Base-by-base conservation (phyloP, 2,113 vertebrate genomes). In the Thryonomys swinderianus region DNA sequence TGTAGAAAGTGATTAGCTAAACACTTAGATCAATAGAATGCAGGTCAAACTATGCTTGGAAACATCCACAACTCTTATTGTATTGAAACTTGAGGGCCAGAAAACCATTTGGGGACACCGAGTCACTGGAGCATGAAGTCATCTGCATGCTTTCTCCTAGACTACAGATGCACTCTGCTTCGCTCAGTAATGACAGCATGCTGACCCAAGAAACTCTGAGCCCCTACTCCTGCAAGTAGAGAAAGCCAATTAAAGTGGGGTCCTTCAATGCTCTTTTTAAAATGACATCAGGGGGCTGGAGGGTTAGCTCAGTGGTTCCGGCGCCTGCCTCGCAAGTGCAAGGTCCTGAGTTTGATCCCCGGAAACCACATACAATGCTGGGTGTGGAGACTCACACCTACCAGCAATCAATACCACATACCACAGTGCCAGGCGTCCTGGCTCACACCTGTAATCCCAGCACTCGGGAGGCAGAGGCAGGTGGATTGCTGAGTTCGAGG, bases 1-100 rank as follows among this genome's bases (percentile, higher is more conserved):
- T 98, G 97, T 92, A 97, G 97, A 95, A 96, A 97, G 94, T 37
- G 96, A 98, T 98, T 98, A 98, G 92, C 93, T 76, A 83, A 97
- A 96, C 91, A 95, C 97, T 97, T 80, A 94, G 61, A 91, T 89
- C 97, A 93, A 95, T 51, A 84, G 76, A 91, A 97, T 2, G 67
- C 82, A 90, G 96, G 4, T 81, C 0, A 27, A 96, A 97, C 92
- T 16, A 93, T 86, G 40, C 90, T 83, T 9, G 2, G 80, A 88
- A 93, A 76, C 2, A 55, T 25, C 66, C 0, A 5, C 8, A 0
- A 84, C 37, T 95, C 55, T 94, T 85, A 37, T 69, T 83, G 62
- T 9, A 0, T 0, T n/a, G 91, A 64, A 95, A 94, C 85, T 16
- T 91, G 85, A 79, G 74, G 92, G 92, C 61, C 0, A 13, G 73